Percentiles rank a stretch among this genome's conserved stretches.
Evolutionary conservation across 2,888 invertebrate species (phyloP).

Genomic region (Phymatocera aterrima): DNA sequence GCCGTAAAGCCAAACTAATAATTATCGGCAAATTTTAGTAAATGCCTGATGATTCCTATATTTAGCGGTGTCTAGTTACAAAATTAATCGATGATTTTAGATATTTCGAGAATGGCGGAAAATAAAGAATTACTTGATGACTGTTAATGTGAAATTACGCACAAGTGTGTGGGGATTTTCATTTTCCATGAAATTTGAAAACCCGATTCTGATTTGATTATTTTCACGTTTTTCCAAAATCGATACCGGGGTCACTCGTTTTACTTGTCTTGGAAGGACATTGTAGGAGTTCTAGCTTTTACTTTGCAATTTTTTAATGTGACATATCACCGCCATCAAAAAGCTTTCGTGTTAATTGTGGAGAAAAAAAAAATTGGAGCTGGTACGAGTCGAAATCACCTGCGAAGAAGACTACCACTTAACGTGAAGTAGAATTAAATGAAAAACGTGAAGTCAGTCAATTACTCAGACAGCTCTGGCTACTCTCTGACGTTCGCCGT

Average conservation of each 20-base stretch:
- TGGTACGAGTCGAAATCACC: not conserved
- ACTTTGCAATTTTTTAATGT: not conserved
- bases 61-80: not conserved
- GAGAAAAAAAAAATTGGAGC: not conserved
- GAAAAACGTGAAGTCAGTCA: not conserved
- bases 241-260: not conserved
- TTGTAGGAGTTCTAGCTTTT: not conserved
- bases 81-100: not conserved
- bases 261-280: not conserved
- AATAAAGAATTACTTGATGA: not conserved
- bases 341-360: conserved; percentile 22
- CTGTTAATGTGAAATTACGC: not conserved
- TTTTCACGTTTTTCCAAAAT: not conserved
- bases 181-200: not conserved
- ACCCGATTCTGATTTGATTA: not conserved
- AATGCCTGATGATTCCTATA: not conserved
- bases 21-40: not conserved
- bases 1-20: not conserved
- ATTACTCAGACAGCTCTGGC: conserved; percentile 10
- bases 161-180: not conserved
- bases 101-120: not conserved
- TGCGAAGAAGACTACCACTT: not conserved
- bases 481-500: not conserved
- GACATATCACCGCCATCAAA: not conserved
- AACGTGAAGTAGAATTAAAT: conserved; percentile 16